Evolutionary conservation across 2,888 invertebrate genomes (phyloP).

Genomic region (Zaprionus bogoriensis): DNA sequence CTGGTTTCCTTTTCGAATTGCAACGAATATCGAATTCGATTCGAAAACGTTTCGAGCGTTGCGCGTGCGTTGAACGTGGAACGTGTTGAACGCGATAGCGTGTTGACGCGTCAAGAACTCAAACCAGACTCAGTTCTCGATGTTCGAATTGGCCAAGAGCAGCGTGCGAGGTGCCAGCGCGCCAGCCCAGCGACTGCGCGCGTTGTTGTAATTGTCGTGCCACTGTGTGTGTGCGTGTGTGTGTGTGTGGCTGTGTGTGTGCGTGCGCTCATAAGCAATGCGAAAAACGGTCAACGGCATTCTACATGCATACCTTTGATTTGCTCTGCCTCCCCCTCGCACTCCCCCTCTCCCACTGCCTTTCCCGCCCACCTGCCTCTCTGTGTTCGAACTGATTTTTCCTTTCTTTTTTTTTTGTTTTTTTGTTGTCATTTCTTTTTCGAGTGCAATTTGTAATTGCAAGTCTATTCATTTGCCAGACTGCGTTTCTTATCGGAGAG

Average conservation of each 20-base stretch:
- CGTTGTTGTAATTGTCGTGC: conserved; percentile 6
- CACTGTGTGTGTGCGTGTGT: neutral
- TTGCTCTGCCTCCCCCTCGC: neutral
- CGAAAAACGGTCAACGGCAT: conserved; percentile 4
- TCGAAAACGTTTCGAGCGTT: conserved; percentile 4
- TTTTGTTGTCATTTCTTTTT: neutral
- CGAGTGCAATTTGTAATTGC: conserved; percentile 24
- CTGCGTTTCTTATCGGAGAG: too few species aligned
- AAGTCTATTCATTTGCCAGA: neutral
- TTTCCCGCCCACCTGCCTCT: neutral
- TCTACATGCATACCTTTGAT: conserved; percentile 25
- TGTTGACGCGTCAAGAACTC: conserved; percentile 75
- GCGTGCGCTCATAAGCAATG: neutral
- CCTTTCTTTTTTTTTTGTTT: neutral
- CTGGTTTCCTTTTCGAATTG: neutral
- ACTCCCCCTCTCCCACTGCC: neutral
- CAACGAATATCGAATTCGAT: too few species aligned
- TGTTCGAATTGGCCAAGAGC: conserved; percentile 66
- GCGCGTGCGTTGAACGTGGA: conserved; percentile 16
- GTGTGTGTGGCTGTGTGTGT: conserved; percentile 5
- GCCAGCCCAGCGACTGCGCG: conserved; percentile 25
- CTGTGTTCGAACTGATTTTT: neutral
- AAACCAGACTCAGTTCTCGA: conserved; percentile 70
- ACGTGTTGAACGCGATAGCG: conserved; percentile 29
- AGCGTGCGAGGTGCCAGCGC: conserved; percentile 23